A percentile compares a stretch with the other conserved stretches of the same genome.
Evolutionary conservation across 2,888 invertebrate species (phyloP).

Genomic region (Zelleria hepariella): DNA sequence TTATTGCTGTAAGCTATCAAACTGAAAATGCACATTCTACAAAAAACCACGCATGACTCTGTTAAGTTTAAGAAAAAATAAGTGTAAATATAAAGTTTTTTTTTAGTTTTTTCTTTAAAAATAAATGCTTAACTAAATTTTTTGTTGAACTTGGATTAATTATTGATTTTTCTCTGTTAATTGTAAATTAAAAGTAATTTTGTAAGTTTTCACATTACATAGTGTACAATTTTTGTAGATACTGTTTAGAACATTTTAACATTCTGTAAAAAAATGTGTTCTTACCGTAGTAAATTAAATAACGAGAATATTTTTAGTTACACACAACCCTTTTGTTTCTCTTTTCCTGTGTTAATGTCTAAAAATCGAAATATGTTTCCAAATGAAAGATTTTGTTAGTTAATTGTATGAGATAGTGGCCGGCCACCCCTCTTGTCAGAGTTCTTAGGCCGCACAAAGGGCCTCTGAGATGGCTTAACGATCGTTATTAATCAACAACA

Average conservation of each 20-base stretch:
- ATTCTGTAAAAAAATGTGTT: constrained; percentile 74
- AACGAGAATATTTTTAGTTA: constrained; percentile 72
- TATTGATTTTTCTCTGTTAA: constrained; percentile 60
- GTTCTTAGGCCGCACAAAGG: no score
- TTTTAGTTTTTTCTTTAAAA: constrained; percentile 40
- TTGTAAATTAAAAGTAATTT: constrained; percentile 62
- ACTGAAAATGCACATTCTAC: constrained; percentile 1
- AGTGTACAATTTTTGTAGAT: constrained; percentile 73
- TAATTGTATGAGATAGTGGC: no score
- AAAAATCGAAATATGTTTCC: no score
- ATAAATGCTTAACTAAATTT: constrained; percentile 60
- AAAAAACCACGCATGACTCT: constrained; percentile 41
- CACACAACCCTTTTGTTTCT: constrained; percentile 51
- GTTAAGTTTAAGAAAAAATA: not conserved
- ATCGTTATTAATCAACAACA: no score
- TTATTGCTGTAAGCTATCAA: not conserved
- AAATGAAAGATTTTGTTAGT: no score
- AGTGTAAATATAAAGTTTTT: constrained; percentile 54
- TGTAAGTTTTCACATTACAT: constrained; percentile 64
- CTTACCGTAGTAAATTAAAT: constrained; percentile 73
- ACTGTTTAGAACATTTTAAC: constrained; percentile 67
- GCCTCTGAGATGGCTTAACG: no score
- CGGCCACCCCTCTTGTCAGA: no score
- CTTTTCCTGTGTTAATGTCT: no score
- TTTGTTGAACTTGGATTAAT: constrained; percentile 62